These are phyloP conservation scores for Phymanthus crucifer DNA, from an alignment of 92 coral and sea anemone genomes.

Conservation along the genomic window DNA sequence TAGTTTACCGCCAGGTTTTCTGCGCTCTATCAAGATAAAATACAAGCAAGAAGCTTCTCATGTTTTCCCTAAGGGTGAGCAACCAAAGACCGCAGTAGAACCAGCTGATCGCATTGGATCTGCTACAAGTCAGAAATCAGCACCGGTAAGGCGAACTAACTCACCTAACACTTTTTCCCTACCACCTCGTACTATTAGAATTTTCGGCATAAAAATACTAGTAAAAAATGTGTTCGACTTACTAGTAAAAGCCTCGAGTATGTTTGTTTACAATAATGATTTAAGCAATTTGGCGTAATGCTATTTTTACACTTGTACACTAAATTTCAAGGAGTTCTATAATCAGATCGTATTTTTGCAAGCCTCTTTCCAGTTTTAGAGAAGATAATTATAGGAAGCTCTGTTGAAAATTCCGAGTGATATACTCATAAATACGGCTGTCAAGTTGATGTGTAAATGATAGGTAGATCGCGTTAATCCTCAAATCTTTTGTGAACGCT, in stretches of 20 bases:
- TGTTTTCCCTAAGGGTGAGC: constrained; percentile 78
- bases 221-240: too few relatives aligned
- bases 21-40: constrained; percentile 87
- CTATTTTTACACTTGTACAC: background rate
- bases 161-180: background rate
- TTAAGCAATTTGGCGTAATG: background rate
- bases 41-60: constrained; percentile 90
- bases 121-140: constrained; percentile 56
- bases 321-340: background rate
- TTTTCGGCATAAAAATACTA: background rate
- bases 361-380: background rate
- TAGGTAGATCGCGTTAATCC: background rate
- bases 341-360: background rate
- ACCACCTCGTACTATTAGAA: background rate
- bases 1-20: constrained; percentile 91
- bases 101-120: constrained; percentile 50
- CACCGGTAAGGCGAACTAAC: constrained; percentile 52
- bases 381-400: background rate
- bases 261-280: background rate
- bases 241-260: background rate
- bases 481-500: too few relatives aligned
- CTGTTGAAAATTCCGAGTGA: background rate
- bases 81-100: constrained; percentile 29
- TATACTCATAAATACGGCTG: background rate
- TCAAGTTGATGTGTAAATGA: background rate